Evolutionary conservation across 2,888 invertebrate genomes (phyloP).

Genomic region (Acleris emargana): DNA sequence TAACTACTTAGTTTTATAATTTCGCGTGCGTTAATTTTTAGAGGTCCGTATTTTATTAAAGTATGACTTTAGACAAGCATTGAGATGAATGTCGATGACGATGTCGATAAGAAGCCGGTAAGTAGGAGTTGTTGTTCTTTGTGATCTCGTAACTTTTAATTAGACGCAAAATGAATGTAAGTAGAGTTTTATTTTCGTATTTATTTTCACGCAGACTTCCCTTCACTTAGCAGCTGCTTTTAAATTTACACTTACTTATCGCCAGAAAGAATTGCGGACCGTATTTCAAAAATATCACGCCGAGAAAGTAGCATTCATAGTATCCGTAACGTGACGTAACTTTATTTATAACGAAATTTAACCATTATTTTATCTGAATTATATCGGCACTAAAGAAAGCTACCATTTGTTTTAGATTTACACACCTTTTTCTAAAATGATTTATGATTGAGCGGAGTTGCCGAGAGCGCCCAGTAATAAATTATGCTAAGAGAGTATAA

Average conservation of each 20-base stretch:
- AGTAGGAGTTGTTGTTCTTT: too few species aligned
- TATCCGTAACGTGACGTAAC: constrained; percentile 22
- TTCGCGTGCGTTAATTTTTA: too few species aligned
- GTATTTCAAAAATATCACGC: constrained; percentile 16
- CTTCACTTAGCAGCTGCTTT: not conserved
- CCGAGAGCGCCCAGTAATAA: constrained; percentile 25
- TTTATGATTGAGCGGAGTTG: constrained; percentile 21
- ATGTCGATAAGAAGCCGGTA: too few species aligned
- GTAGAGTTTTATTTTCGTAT: not conserved
- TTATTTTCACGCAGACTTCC: not conserved
- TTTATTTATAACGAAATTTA: constrained; percentile 27
- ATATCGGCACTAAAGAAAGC: constrained; percentile 28
- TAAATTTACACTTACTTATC: constrained; percentile 3
- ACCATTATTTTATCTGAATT: constrained; percentile 31
- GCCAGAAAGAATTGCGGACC: constrained; percentile 1
- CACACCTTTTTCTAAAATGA: constrained; percentile 33
- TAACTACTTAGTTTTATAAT: too few species aligned
- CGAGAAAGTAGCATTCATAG: constrained; percentile 24
- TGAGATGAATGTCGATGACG: too few species aligned
- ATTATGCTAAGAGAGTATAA: constrained; percentile 29
- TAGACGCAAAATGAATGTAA: not conserved
- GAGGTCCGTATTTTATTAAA: too few species aligned
- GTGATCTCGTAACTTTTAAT: too few species aligned
- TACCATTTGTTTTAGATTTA: constrained; percentile 29
- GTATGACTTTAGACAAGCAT: too few species aligned